Evolutionary conservation across 1,140 invertebrate species (phyloP), one percentile per base, ranked within the genome.

Genomic region (Catajapyx aquilonaris): DNA sequence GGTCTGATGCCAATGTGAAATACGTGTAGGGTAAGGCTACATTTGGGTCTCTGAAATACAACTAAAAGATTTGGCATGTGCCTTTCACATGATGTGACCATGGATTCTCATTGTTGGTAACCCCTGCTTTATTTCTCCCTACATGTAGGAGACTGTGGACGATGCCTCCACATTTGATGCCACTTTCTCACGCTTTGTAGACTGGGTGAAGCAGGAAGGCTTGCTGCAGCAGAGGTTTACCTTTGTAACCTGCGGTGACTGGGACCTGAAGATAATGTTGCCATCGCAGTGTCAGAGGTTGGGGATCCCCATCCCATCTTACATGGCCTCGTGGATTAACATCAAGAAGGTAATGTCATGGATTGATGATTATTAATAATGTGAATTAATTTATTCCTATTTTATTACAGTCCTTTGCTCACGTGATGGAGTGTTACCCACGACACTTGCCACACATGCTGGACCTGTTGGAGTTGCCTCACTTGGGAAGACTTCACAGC

Each of bases 161-260:
- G 46, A 43, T 7, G 48, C 56, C 34, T 51, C 51, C 7, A 31
- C 51, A 37, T 47, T 65, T 52, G 11, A 42, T 50, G 35, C 25
- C 51, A 55, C 50, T 22, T 44, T 52, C 40, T 7, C 40, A 52
- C 52, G 44, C 20, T 63, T 64, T 47, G 42, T 62, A 30, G 28
- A 46, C n/a, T 66, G 63, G 62, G 52, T 62, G 49, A 19, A 45
- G 11, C 39, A 51, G n/a, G 53, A 63, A 38, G 40, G 46, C 9
- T 36, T 59, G 17, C 38, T 53, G n/a, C 42, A 54, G 4, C 36
- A 48, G 7, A 54, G 47, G n/a, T 57, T 51, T 40, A 44, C 54
- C 20, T 71, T 71, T 52, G 57, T 72, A 2, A 71, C 69, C 0
- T 71, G 62, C 48, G 71, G 71, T 11, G 66, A 73, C 50, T 73